These are phyloP conservation scores for Rostratula benghalensis DNA, from an alignment of 2,113 vertebrate genomes.

Conservation along the genomic window DNA sequence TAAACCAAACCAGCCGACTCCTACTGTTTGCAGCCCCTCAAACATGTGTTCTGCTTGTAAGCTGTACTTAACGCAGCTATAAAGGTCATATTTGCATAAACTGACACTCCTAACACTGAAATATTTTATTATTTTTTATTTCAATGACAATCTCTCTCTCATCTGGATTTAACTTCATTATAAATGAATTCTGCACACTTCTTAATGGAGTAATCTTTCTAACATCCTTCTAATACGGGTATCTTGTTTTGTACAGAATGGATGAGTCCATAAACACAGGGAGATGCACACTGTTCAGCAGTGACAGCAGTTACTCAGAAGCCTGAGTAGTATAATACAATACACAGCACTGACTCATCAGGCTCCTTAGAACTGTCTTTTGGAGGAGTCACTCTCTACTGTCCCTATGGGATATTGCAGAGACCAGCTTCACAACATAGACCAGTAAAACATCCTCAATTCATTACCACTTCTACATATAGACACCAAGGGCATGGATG, in stretches of 20 bases:
- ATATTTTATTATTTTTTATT: background rate
- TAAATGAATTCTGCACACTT: background rate
- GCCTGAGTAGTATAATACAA: background rate
- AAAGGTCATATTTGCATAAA: background rate
- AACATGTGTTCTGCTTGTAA: background rate
- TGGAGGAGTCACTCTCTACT: background rate
- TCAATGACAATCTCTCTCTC: background rate
- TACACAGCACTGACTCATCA: background rate
- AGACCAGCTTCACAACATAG: background rate
- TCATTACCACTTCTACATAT: fast-evolving
- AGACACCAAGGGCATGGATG: background rate
- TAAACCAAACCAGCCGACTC: background rate
- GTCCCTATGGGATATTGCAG: background rate
- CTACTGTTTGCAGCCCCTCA: background rate
- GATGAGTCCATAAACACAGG: background rate
- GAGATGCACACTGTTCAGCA: background rate
- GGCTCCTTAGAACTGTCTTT: background rate
- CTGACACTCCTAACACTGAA: background rate
- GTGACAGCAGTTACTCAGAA: background rate
- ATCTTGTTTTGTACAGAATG: background rate
- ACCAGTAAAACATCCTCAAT: background rate
- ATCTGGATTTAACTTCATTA: background rate
- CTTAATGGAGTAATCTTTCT: background rate
- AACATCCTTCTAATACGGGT: background rate
- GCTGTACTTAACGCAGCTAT: background rate